Conservation (phyloP, 2,113 vertebrate species). For the Rousettus leschenaultii region DNA sequence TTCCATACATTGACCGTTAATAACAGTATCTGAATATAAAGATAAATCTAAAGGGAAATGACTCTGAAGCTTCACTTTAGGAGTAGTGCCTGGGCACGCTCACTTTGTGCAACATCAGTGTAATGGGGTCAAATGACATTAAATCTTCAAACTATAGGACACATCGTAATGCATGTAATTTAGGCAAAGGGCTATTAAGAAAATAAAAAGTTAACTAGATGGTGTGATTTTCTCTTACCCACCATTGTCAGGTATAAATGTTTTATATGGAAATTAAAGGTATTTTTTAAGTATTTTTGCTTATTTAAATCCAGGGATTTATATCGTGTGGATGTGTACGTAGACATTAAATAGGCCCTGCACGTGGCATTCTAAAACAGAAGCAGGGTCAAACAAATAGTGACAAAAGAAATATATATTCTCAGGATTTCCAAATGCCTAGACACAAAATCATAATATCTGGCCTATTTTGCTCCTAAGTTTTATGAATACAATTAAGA, state of each 20-base stretch:
- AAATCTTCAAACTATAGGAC: neutral
- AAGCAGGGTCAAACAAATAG: neutral
- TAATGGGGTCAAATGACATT: neutral
- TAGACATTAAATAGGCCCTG: neutral
- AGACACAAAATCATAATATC: neutral
- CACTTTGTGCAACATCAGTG: neutral
- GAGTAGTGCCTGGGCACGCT: neutral
- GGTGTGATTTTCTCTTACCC: rapidly evolving
- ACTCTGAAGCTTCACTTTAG: neutral
- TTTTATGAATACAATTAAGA: neutral
- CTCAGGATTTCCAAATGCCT: neutral
- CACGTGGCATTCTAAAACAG: neutral
- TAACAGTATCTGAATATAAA: neutral
- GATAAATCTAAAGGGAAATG: neutral
- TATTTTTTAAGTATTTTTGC: neutral
- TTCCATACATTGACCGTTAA: neutral
- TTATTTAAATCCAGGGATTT: neutral
- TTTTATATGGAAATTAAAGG: neutral
- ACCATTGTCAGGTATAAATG: neutral
- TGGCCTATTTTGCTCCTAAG: neutral
- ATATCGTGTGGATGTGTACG: neutral
- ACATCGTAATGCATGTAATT: neutral
- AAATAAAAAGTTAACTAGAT: neutral
- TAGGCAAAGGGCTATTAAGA: neutral
- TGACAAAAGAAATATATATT: neutral